Base-by-base conservation (phyloP, 2,888 invertebrate species). In the Apantesis nais region DNA sequence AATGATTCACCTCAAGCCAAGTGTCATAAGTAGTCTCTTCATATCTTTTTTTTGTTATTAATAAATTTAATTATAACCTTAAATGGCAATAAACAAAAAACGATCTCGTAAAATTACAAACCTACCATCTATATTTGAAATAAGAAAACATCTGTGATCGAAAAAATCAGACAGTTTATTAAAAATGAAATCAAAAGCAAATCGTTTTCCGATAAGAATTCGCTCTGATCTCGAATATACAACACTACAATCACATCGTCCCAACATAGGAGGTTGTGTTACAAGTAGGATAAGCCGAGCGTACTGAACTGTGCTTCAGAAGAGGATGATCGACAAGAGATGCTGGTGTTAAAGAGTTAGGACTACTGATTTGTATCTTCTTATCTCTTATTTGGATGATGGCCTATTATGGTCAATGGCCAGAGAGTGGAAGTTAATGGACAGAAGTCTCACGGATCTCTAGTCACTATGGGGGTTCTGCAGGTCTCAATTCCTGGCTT, bases 231-330 rank as follows among this genome's bases (percentile, higher is more conserved):
- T 41, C 29, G 41, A 37, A 68, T 68, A 66, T 61, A 68, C 58
- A 68, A 68, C 52, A 63, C 55, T 48, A 65, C 66, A 69, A 72
- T 72, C 66, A 63, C 62, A 65, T 65, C 52, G 64, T 61, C 55
- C 22, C 63, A 41, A 72, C 72, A 66, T 29, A 55, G 31, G 62
- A 70, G 29, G 55, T 66, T 25, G 68, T 75, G 74, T 78, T 76
- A 79, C 70, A 70, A 66, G 62, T 52, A 67, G 79, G 76, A 74
- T 81, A 75, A 81, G 71, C 79, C 76, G 77, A 79, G 71, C 70
- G n/a, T n/a, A n/a, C n/a, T n/a, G n/a, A n/a, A n/a, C n/a, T n/a
- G n/a, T n/a, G n/a, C n/a, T n/a, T n/a, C n/a, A n/a, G n/a, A n/a
- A n/a, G n/a, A n/a, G n/a, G n/a, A n/a, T n/a, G n/a, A n/a, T n/a